These are phyloP conservation scores for Zonitis immaculata DNA, from an alignment of 2,888 invertebrate genomes.

Conservation along the genomic window DNA sequence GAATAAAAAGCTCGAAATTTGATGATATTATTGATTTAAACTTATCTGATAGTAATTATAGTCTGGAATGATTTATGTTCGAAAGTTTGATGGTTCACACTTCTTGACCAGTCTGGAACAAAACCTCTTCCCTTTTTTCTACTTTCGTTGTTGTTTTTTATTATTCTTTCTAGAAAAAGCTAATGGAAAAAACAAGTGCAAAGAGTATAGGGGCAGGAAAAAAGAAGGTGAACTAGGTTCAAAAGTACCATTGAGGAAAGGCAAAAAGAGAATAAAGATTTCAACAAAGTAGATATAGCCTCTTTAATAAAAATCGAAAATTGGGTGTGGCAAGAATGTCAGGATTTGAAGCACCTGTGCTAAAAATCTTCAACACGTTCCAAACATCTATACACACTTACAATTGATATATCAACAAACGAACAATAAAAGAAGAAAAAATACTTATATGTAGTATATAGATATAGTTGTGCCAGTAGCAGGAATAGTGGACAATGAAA, in stretches of 20 bases:
- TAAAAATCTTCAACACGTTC: conserved; percentile 1
- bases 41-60: too few species aligned
- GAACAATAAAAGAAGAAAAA: conserved; percentile 1
- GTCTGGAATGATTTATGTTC: not conserved
- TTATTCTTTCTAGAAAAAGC: not conserved
- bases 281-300: conserved; percentile 2
- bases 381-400: not conserved
- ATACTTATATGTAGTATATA: not conserved
- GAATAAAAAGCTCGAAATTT: too few species aligned
- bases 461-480: conserved; percentile 8
- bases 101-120: not conserved
- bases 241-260: not conserved
- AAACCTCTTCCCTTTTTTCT: not conserved
- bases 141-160: too few species aligned
- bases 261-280: not conserved
- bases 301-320: conserved; percentile 9
- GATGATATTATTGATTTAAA: too few species aligned
- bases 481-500: conserved; percentile 14
- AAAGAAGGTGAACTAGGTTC: not conserved
- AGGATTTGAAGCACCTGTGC: conserved; percentile 1
- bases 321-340: conserved; percentile 2
- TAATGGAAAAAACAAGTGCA: not conserved
- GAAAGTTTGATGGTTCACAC: not conserved
- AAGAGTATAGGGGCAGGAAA: not conserved
- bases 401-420: not conserved